These are phyloP conservation scores for Chrysolina oricalcia DNA, from an alignment of 2,888 invertebrate genomes.

Conservation along the genomic window DNA sequence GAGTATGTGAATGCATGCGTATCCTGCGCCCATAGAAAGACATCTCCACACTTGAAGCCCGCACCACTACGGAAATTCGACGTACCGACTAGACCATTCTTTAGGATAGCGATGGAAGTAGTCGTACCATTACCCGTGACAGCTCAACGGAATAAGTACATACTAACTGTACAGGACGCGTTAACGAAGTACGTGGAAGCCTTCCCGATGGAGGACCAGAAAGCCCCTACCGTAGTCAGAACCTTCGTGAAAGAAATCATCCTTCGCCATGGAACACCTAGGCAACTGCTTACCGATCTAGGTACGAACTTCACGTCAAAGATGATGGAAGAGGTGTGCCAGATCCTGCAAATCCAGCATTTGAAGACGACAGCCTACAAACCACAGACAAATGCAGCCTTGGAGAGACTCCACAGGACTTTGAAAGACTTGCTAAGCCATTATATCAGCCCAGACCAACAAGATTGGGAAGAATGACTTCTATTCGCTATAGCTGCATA, in stretches of 20 bases:
- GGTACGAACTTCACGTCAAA: slow-evolving; percentile 57
- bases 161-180: slow-evolving; percentile 58
- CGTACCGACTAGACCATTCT: slow-evolving; percentile 50
- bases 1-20: slow-evolving; percentile 53
- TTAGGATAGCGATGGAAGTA: slow-evolving; percentile 57
- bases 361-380: slow-evolving; percentile 52
- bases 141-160: slow-evolving; percentile 53
- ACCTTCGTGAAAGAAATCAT: slow-evolving; percentile 56
- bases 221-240: slow-evolving; percentile 57
- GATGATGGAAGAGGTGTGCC: slow-evolving; percentile 23
- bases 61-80: slow-evolving; percentile 52
- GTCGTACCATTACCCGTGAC: slow-evolving; percentile 57
- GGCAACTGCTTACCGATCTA: slow-evolving; percentile 58
- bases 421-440: slow-evolving; percentile 50
- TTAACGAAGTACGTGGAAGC: slow-evolving; percentile 59
- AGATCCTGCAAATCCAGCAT: slow-evolving; percentile 37
- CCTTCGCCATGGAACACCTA: slow-evolving; percentile 58
- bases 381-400: slow-evolving; percentile 52
- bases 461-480: slow-evolving; percentile 61
- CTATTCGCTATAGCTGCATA: slow-evolving; percentile 57
- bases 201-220: slow-evolving; percentile 57
- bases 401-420: slow-evolving; percentile 52
- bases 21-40: slow-evolving; percentile 57
- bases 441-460: slow-evolving; percentile 54
- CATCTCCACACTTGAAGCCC: slow-evolving; percentile 46